Evolutionary conservation across 2,888 invertebrate genomes (phyloP).

Genomic region (Tuberolachnus salignus): DNA sequence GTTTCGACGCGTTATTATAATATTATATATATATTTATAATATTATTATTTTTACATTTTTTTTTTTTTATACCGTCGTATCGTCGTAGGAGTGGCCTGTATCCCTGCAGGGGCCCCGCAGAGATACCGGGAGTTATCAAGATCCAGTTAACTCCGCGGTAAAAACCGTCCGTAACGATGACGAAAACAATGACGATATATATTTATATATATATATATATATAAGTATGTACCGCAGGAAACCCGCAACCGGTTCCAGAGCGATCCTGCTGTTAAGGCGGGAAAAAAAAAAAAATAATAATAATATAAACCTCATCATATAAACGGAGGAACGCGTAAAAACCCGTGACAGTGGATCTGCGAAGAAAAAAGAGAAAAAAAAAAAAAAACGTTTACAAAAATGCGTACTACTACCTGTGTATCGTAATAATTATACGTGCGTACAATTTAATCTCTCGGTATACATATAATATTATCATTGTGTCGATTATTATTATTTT

Average conservation of each 20-base stretch:
- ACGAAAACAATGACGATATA: constrained; percentile 33
- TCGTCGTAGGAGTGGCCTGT: neutral
- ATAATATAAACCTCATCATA: too few species aligned
- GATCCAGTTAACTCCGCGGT: constrained; percentile 35
- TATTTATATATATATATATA: too few species aligned
- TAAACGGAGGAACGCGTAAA: too few species aligned
- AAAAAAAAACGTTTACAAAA: neutral
- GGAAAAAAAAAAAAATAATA: too few species aligned
- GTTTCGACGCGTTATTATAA: neutral
- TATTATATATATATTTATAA: neutral
- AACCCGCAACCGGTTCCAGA: constrained; percentile 31
- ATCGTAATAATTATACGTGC: too few species aligned
- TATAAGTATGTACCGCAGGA: too few species aligned
- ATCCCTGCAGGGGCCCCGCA: constrained; percentile 28
- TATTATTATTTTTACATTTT: neutral
- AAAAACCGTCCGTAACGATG: constrained; percentile 3
- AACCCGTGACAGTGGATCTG: neutral
- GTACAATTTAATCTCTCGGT: too few species aligned
- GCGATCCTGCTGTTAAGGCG: constrained; percentile 16
- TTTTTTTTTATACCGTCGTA: neutral
- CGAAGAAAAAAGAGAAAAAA: too few species aligned
- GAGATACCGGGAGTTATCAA: constrained; percentile 12
- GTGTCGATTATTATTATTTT: neutral
- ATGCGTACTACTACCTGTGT: neutral
- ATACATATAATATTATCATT: neutral